Evolutionary conservation across 2,797 vertebrate species (phyloP).

Genomic region (Pipistrellus nathusii): DNA sequence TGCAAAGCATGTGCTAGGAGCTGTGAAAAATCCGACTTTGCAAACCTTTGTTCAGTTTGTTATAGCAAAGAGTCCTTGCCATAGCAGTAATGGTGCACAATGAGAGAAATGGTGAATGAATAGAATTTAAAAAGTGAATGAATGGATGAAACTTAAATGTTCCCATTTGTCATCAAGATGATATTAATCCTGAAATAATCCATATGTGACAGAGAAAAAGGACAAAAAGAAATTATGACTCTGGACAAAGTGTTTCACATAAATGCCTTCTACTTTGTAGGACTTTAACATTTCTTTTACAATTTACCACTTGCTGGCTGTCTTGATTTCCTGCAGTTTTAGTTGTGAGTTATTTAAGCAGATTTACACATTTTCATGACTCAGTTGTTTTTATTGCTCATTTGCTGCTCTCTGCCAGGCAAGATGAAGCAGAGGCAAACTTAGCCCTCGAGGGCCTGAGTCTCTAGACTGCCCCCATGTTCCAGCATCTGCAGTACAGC

Average conservation of each 20-base stretch:
- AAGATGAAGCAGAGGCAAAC: background rate
- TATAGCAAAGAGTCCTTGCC: background rate
- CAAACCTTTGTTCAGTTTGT: background rate
- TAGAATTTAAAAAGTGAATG: background rate
- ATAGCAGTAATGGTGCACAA: background rate
- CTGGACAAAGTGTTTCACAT: background rate
- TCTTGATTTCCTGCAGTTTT: constrained; percentile 24
- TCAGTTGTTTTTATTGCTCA: background rate
- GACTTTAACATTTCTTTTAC: background rate
- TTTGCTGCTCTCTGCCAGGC: background rate
- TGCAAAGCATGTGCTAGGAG: background rate
- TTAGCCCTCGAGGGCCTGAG: background rate
- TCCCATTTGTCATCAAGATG: background rate
- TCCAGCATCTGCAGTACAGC: background rate
- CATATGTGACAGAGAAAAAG: background rate
- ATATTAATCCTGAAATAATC: background rate
- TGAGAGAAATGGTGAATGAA: background rate
- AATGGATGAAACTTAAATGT: background rate
- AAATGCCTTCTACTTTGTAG: background rate
- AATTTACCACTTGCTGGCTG: background rate
- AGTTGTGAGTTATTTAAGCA: background rate
- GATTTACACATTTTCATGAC: background rate
- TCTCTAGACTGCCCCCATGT: too few species aligned
- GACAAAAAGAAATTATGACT: background rate
- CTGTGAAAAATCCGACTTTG: background rate